Base-by-base conservation (phyloP, 2,888 invertebrate species). In the Patella pellucida region DNA sequence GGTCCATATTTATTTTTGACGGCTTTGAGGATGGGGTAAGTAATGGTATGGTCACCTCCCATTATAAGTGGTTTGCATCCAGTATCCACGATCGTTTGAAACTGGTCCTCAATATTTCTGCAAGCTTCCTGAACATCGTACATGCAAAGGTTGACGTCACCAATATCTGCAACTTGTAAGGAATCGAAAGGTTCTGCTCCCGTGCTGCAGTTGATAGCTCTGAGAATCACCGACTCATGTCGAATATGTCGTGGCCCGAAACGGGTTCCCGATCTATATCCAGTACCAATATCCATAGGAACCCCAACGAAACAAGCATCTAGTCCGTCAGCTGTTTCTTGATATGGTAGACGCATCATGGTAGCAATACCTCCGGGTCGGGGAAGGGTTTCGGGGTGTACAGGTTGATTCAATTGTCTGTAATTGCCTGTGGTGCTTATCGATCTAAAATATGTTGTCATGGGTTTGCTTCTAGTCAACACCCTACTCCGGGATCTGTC, bases 1-100 rank as follows among this genome's bases (percentile, higher is more conserved):
- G 89, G 86, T 1, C 91, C 90, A 81, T 89, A 83, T 67, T 86
- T 88, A 74, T 88, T 88, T 89, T 88, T 89, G 15, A 89, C 81
- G 0, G 90, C 90, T 79, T 89, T 87, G 7, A 91, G 83, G 27
- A 91, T 89, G 0, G 90, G 90, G 75, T 90, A 90, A 0, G 89
- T 88, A 72, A 91, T 84, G 16, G 89, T 89, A 77, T 91, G 91
- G 76, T 91, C 91, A 3, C 91, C 91, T 2, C 91, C 91, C 76
- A 91, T 80, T 0, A 89, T 84, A 51, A 91, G 77, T 0, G 90
- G 87, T 54, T 82, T 85, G 76, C 90, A 90, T 3, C 86, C 87
- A 77, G 83, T 80, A 12, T 72, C 52, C 4, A 90, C 74, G 12
- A 89, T 77, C 31, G 81, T 78, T 1, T 72, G 51, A 73, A 84